Evolutionary conservation across 2,113 vertebrate genomes (phyloP).

Genomic region (Nibea albiflora): DNA sequence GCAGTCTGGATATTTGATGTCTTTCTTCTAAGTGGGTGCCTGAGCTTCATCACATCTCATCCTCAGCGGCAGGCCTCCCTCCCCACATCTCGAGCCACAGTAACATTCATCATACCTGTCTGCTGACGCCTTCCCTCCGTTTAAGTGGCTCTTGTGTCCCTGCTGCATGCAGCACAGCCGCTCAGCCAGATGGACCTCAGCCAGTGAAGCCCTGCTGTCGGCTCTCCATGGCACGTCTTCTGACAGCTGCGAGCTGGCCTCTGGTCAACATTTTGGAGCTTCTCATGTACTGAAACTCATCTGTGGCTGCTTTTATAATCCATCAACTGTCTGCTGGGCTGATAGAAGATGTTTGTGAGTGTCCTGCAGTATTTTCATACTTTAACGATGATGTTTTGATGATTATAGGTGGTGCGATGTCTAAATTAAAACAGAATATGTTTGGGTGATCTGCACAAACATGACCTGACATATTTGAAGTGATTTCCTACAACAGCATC

Average conservation of each 20-base stretch:
- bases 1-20: not conserved
- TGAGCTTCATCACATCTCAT: not conserved
- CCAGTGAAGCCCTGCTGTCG: slow-evolving; percentile 17
- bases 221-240: slow-evolving; percentile 4
- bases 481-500: too few relatives aligned
- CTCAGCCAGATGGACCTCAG: not conserved
- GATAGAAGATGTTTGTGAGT: not conserved
- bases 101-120: not conserved
- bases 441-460: not conserved
- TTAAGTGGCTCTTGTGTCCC: not conserved
- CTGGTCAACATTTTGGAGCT: not conserved
- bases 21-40: too few relatives aligned
- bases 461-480: too few relatives aligned
- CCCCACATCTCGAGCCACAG: not conserved
- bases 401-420: too few relatives aligned
- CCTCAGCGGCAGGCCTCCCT: too few relatives aligned
- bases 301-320: not conserved
- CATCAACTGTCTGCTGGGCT: not conserved
- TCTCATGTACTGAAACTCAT: not conserved
- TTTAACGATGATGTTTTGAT: not conserved
- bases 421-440: not conserved
- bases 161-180: not conserved
- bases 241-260: slow-evolving; percentile 9
- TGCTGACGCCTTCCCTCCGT: not conserved
- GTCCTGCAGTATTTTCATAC: not conserved